Conservation (phyloP, 2,888 invertebrate species). For the Drosophila fulvimacula region DNA sequence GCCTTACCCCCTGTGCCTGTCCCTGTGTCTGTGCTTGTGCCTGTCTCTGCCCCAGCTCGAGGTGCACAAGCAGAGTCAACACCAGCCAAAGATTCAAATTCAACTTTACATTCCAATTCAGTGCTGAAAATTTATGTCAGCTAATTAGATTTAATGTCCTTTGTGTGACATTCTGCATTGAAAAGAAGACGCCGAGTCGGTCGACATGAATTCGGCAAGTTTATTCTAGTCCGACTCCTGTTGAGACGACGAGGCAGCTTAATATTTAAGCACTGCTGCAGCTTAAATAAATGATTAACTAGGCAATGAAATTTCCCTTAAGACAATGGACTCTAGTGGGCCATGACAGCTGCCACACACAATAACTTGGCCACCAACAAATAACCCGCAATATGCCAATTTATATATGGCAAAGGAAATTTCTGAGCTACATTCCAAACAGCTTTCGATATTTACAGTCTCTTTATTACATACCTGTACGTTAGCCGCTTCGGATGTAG, state of each 20-base stretch:
- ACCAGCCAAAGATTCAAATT: slow-evolving; percentile 20
- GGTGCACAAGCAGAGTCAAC: neutral
- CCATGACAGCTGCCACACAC: slow-evolving; percentile 25
- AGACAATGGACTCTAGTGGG: slow-evolving; percentile 27
- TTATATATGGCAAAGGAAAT: slow-evolving; percentile 45
- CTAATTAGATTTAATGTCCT: slow-evolving; percentile 75
- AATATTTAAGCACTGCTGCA: slow-evolving; percentile 61
- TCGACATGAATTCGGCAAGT: neutral
- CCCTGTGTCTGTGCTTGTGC: no score
- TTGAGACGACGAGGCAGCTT: slow-evolving; percentile 38
- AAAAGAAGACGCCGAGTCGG: neutral
- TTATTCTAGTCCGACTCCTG: slow-evolving; percentile 9
- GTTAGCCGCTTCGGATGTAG: neutral
- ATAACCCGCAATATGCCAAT: slow-evolving; percentile 55
- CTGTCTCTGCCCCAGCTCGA: neutral
- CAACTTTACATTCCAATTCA: slow-evolving; percentile 27
- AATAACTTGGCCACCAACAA: slow-evolving; percentile 29
- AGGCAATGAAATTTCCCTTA: slow-evolving; percentile 9
- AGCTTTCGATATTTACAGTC: slow-evolving; percentile 7
- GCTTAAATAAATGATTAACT: slow-evolving; percentile 21
- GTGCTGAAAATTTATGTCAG: slow-evolving; percentile 61
- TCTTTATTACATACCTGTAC: neutral
- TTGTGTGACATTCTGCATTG: slow-evolving; percentile 44
- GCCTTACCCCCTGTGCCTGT: neutral
- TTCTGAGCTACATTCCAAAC: slow-evolving; percentile 22